Conservation (phyloP, 2,797 vertebrate genomes). For the Okamejei kenojei region DNA sequence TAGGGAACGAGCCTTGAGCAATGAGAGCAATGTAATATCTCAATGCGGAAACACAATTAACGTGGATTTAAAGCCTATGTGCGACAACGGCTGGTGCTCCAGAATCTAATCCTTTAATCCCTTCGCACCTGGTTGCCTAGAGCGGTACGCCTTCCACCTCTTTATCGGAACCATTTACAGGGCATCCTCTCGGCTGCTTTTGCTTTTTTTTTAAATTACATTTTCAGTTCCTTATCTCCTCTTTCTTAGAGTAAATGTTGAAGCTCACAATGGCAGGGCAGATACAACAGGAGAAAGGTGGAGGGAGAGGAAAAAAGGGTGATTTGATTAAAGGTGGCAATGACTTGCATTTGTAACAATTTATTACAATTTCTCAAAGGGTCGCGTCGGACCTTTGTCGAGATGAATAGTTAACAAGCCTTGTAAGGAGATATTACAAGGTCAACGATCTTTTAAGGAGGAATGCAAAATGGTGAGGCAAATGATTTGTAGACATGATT, state of each 20-base stretch:
- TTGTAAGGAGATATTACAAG: too few relatives aligned
- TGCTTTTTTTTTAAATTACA: neutral
- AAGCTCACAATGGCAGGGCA: neutral
- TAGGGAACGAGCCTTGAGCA: too few relatives aligned
- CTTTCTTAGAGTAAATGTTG: neutral
- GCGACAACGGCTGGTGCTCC: neutral
- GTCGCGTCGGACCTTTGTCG: too few relatives aligned
- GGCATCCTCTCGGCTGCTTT: neutral
- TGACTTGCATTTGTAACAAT: neutral
- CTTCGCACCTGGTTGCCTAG: neutral
- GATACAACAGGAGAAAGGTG: neutral
- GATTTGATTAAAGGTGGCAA: neutral
- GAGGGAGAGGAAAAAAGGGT: too few relatives aligned
- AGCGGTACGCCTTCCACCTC: too few relatives aligned
- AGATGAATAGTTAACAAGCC: too few relatives aligned
- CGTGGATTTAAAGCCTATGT: neutral
- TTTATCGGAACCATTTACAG: neutral
- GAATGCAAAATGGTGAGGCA: too few relatives aligned
- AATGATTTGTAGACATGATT: too few relatives aligned
- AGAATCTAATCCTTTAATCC: neutral
- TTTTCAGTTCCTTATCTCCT: neutral
- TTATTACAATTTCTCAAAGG: too few relatives aligned
- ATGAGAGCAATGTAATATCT: neutral
- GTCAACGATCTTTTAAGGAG: too few relatives aligned
- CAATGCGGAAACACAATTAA: neutral